Evolutionary conservation across 2,888 invertebrate species (phyloP).

Genomic region (Dasypolia templi): DNA sequence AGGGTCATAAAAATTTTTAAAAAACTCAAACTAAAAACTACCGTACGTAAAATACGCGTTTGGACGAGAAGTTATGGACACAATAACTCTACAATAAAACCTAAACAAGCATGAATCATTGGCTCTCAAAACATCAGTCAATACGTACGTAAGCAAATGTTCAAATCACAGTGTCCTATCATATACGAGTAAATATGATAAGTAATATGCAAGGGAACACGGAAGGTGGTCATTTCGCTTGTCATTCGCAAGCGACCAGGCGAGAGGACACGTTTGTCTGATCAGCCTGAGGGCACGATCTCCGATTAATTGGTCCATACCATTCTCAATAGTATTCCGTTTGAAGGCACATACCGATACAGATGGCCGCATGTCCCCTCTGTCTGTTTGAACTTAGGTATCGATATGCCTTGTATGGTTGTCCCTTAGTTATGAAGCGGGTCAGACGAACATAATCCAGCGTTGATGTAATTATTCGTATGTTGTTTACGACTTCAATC

Average conservation of each 20-base stretch:
- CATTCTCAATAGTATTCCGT: conserved; percentile 46
- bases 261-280: conserved; percentile 58
- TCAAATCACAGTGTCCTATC: neutral
- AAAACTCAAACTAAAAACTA: neutral
- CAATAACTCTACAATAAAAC: neutral
- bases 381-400: conserved; percentile 32
- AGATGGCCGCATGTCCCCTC: conserved; percentile 24
- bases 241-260: conserved; percentile 45
- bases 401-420: conserved; percentile 29
- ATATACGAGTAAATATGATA: neutral
- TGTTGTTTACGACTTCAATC: neutral
- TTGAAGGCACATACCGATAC: conserved; percentile 45
- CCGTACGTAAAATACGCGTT: neutral
- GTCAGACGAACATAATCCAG: conserved; percentile 12
- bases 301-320: conserved; percentile 58
- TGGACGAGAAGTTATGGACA: neutral
- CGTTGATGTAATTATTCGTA: conserved; percentile 3
- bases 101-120: too few relatives aligned
- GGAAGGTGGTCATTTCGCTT: conserved; percentile 34
- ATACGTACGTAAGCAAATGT: neutral
- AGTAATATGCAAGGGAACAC: conserved; percentile 13
- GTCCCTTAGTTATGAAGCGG: conserved; percentile 27
- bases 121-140: neutral
- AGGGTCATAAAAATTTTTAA: neutral
- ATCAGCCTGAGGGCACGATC: conserved; percentile 58